Evolutionary conservation across 2,888 invertebrate genomes (phyloP).

Genomic region (Dexiosoma caninum): DNA sequence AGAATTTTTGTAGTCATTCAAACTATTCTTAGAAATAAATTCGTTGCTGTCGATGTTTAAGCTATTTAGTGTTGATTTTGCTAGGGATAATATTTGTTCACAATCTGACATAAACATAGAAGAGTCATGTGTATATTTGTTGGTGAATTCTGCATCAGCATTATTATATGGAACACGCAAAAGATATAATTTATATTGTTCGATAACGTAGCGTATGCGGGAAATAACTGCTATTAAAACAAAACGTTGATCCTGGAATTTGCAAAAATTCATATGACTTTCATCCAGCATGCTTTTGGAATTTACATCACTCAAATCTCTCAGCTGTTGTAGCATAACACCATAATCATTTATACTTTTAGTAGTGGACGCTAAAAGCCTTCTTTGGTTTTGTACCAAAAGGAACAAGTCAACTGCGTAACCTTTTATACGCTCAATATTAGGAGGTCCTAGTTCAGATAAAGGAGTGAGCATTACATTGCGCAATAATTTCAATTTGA

Average conservation of each 20-base stretch:
- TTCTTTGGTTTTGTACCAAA: conserved; percentile 83
- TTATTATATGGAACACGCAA: conserved; percentile 80
- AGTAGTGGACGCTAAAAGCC: conserved; percentile 80
- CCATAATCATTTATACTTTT: conserved; percentile 81
- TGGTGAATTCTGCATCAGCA: conserved; percentile 7
- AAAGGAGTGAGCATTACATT: conserved; percentile 81
- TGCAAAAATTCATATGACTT: conserved; percentile 66
- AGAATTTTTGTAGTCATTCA: conserved; percentile 59
- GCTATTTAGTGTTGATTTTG: conserved; percentile 67
- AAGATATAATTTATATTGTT: conserved; percentile 84
- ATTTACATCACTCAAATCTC: conserved; percentile 69
- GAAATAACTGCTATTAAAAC: conserved; percentile 68
- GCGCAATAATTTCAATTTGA: conserved; percentile 75
- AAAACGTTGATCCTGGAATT: conserved; percentile 66
- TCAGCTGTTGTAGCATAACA: conserved; percentile 77
- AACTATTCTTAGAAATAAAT: conserved; percentile 69
- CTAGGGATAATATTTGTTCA: conserved; percentile 65
- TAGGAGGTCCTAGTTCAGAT: conserved; percentile 87
- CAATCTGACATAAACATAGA: conserved; percentile 64
- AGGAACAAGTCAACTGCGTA: conserved; percentile 88
- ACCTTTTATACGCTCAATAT: conserved; percentile 91
- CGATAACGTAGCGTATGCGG: conserved; percentile 78
- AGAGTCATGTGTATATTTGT: conserved; percentile 60
- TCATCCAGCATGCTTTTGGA: conserved; percentile 8
- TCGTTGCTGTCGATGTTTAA: conserved; percentile 70